These are phyloP conservation scores for Gonatopus flavifemur DNA, from an alignment of 1,140 invertebrate genomes.

Conservation along the genomic window DNA sequence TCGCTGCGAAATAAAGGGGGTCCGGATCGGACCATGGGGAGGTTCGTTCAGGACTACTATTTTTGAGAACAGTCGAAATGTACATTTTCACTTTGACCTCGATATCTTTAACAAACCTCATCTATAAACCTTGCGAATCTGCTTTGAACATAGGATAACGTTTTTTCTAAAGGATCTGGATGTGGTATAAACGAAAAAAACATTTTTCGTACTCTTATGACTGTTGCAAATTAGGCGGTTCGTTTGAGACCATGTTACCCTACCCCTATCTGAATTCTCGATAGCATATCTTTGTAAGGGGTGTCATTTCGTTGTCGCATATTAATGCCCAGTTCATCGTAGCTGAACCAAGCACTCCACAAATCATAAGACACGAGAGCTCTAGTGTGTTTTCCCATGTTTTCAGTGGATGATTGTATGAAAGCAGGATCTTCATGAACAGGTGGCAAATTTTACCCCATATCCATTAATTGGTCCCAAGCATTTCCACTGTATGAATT, in stretches of 20 bases:
- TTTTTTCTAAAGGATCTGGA: not conserved
- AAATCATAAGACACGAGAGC: too few relatives aligned
- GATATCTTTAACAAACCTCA: not conserved
- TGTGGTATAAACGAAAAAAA: not conserved
- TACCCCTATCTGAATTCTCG: too few relatives aligned
- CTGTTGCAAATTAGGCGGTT: not conserved
- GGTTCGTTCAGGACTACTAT: slow-evolving; percentile 1
- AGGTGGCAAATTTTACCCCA: too few relatives aligned
- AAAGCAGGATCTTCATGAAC: too few relatives aligned
- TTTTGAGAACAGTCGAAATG: not conserved
- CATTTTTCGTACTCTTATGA: not conserved
- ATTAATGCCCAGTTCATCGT: too few relatives aligned
- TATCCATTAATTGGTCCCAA: too few relatives aligned
- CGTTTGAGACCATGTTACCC: not conserved
- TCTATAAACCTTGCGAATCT: not conserved
- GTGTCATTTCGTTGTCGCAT: too few relatives aligned
- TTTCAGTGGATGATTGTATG: too few relatives aligned
- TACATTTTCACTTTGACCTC: not conserved
- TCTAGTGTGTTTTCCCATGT: too few relatives aligned
- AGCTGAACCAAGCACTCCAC: too few relatives aligned
- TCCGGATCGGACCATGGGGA: slow-evolving; percentile 3
- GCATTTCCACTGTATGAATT: too few relatives aligned
- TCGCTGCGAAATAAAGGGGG: not conserved
- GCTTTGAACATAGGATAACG: not conserved
- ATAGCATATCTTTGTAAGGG: too few relatives aligned